Evolutionary conservation across 1,140 invertebrate genomes (phyloP), one percentile per base, ranked within the genome.

Genomic region (Lerema accius): DNA sequence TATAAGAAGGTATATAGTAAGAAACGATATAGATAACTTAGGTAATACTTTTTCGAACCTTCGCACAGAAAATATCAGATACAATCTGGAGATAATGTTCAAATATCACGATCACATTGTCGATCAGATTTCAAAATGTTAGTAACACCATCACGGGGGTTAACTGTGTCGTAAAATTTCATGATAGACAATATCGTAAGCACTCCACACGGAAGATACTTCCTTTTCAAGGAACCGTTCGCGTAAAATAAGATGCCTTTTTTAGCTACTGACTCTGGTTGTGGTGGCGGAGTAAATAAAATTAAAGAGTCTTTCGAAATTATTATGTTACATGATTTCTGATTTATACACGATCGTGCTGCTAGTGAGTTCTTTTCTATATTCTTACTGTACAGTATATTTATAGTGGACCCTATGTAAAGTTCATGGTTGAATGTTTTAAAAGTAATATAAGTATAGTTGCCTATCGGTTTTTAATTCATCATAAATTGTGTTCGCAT

Each of bases 171-270:
- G 56, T 65, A 60, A 65, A 65, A 65, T 60, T 65, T 65, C 56
- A 65, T 42, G 63, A 60, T 35, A 53, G 48, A 65, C 63, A 60
- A 65, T 65, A 65, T 60, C 63, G 49, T 60, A 53, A 60, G 56
- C 56, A 45, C 63, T 51, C 55, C 58, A 49, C 28, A 55, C 46
- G 53, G 50, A 17, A 55, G 17, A 23, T 26, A 26, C 28, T 28
- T 23, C 53, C 40, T 45, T 45, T 58, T 40, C 43, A 42, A 39
- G 40, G 40, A 43, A 42, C 11, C 23, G 14, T 15, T 45, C 28
- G 53, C 53, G 53, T 58, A 43, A 58, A 45, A 45, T 58, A 45
- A 58, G 40, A 58, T 42, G 51, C 19, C 51, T 55, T 55, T 55
- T 55, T 40, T 55, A 55, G 35, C 49, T 39, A n/a, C 37, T 39